phyloP scores from a whole-genome alignment of 2,888 invertebrate genomes.

The Melieria omissa region DNA sequence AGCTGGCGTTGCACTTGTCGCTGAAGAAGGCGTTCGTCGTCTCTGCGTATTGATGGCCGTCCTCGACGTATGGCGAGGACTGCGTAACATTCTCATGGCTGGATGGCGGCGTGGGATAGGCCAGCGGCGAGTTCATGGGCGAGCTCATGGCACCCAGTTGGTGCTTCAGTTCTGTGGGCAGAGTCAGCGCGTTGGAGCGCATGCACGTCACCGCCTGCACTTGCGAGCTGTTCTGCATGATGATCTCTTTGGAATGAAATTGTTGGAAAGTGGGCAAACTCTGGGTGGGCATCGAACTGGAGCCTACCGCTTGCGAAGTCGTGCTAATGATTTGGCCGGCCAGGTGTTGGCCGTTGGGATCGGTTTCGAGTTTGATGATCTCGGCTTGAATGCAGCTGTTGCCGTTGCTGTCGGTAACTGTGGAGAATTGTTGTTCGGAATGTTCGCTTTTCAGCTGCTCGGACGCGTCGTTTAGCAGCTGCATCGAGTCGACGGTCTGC shows the following conservation, averaged over 20 bases:
- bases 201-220: constrained; percentile 61
- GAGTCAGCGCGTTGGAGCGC: constrained; percentile 64
- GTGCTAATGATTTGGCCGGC: constrained; percentile 17
- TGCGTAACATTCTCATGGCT: constrained; percentile 79
- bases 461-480: constrained; percentile 73
- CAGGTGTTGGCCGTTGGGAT: constrained; percentile 9
- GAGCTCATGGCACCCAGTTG: constrained; percentile 68
- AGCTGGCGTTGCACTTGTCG: constrained; percentile 60
- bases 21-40: constrained; percentile 63
- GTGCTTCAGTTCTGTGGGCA: constrained; percentile 47
- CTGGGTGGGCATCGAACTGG: constrained; percentile 71
- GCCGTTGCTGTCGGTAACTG: constrained; percentile 32
- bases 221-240: constrained; percentile 64
- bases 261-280: constrained; percentile 85
- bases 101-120: constrained; percentile 89
- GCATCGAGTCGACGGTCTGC: constrained; percentile 75
- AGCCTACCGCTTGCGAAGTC: constrained; percentile 33
- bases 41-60: constrained; percentile 60
- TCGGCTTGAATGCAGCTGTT: constrained; percentile 69
- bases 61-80: constrained; percentile 66
- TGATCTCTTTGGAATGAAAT: constrained; percentile 75
- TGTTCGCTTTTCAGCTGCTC: constrained; percentile 71
- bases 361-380: constrained; percentile 24
- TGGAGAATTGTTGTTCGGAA: constrained; percentile 56
- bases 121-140: constrained; percentile 76